Evolutionary conservation across 2,113 vertebrate species (phyloP), one percentile per base, ranked within the genome.

Genomic region (Anolis sagrei): DNA sequence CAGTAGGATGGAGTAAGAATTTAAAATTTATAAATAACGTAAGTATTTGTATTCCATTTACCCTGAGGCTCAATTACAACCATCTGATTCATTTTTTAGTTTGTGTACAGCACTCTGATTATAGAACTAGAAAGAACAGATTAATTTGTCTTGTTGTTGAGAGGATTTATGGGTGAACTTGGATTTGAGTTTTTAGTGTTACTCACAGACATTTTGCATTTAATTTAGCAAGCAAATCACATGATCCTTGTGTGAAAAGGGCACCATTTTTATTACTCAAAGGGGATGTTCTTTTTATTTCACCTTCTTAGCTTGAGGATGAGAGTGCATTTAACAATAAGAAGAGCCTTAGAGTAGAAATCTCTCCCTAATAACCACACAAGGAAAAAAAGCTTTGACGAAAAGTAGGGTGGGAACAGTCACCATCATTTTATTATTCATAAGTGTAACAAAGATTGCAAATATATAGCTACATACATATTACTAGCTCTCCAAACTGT

Each of bases 361-460:
- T 48, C 7, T 69, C 39, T 75, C 36, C 66, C 32, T 72, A 68
- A 66, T 0, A 69, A 76, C 25, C 6, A 23, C 0, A 49, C 3
- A 44, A 44, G 84, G 29, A 23, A 36, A 10, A 32, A 9, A n/a
- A 64, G 61, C 68, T 68, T 79, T 90, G 74, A 66, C 48, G 51
- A 81, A 68, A 70, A 66, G 3, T 6, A 13, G 69, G 3, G 58
- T 48, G 76, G 49, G 82, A 44, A 89, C 83, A 62, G 6, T 62
- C 66, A 29, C 91, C 83, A 2, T 25, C 32, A 83, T 86, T 88
- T 83, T 88, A 87, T 89, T 86, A 86, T 85, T 90, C 75, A 83
- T 23, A 54, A 87, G 0, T 6, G 7, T 3, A 79, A 62, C 76
- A 86, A 70, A 66, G 82, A 81, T 19, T 75, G 87, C 72, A 91